These are phyloP conservation scores for Megastigmus dorsalis DNA, from an alignment of 2,888 invertebrate genomes.

Conservation along the genomic window DNA sequence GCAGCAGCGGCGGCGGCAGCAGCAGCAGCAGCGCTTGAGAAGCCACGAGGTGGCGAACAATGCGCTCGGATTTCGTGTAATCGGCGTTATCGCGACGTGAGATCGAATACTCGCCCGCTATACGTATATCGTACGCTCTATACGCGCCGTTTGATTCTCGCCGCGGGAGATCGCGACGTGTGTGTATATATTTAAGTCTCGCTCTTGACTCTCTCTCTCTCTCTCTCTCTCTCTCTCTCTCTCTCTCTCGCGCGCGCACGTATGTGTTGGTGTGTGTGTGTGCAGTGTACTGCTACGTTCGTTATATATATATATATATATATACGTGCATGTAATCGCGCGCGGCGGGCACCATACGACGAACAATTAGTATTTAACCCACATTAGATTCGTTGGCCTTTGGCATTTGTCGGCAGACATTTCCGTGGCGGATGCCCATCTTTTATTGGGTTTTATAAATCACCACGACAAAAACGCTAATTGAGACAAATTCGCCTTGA, in stretches of 20 bases:
- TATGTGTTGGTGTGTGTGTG: background rate
- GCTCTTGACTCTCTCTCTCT: too few species aligned
- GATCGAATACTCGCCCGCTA: constrained; percentile 51
- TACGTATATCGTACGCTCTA: too few species aligned
- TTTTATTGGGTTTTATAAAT: constrained; percentile 46
- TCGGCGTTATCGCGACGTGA: constrained; percentile 58
- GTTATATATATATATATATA: too few species aligned
- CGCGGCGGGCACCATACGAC: too few species aligned
- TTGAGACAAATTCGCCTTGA: constrained; percentile 41
- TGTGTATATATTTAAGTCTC: too few species aligned
- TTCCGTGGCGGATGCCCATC: constrained; percentile 50
- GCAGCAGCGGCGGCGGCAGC: too few species aligned
- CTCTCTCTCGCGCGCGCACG: too few species aligned
- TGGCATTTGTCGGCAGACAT: constrained; percentile 41
- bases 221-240: too few species aligned
- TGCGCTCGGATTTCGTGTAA: constrained; percentile 60
- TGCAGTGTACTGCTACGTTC: too few species aligned
- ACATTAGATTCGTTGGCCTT: constrained; percentile 58
- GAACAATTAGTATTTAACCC: constrained; percentile 57
- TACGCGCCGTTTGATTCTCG: too few species aligned
- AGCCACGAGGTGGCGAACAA: constrained; percentile 14
- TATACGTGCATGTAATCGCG: background rate
- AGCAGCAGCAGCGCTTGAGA: too few species aligned
- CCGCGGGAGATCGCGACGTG: too few species aligned
- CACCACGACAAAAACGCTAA: constrained; percentile 40